Conservation (phyloP, 2,888 invertebrate genomes). For the Diadromus collaris region DNA sequence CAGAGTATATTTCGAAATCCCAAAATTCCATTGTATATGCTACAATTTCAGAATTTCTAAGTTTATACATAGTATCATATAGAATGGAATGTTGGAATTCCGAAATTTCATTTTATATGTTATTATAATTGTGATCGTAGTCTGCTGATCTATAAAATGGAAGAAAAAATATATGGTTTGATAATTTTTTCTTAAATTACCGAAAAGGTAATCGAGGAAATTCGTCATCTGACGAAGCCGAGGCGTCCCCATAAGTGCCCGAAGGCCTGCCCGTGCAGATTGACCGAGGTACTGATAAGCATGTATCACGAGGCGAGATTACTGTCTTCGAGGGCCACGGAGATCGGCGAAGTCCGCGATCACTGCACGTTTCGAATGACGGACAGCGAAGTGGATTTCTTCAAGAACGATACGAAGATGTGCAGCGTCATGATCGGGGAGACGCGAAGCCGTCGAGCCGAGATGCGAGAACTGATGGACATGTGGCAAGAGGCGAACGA, state of each 20-base stretch:
- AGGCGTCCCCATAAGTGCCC: conserved; percentile 49
- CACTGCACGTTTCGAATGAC: conserved; percentile 56
- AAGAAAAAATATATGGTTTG: background rate
- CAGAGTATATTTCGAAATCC: too few species aligned
- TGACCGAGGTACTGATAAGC: conserved; percentile 39
- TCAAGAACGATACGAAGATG: conserved; percentile 48
- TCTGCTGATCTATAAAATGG: background rate
- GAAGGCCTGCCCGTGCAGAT: conserved; percentile 52
- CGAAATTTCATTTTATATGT: too few species aligned
- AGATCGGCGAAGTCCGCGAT: conserved; percentile 7
- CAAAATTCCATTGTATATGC: too few species aligned
- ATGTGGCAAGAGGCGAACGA: conserved; percentile 62
- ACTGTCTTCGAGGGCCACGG: conserved; percentile 34
- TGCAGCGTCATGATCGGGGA: conserved; percentile 53
- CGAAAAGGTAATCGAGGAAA: conserved; percentile 34
- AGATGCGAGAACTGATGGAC: conserved; percentile 56
- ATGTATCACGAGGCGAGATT: conserved; percentile 49
- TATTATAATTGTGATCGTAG: too few species aligned
- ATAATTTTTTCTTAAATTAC: background rate
- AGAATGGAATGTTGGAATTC: too few species aligned
- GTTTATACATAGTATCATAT: too few species aligned
- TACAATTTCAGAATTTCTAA: too few species aligned
- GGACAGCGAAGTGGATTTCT: conserved; percentile 57
- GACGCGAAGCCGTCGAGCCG: conserved; percentile 48
- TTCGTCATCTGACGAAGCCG: conserved; percentile 25